These are phyloP conservation scores for Mellivora capensis DNA, from an alignment of 2,113 vertebrate genomes.

Conservation along the genomic window DNA sequence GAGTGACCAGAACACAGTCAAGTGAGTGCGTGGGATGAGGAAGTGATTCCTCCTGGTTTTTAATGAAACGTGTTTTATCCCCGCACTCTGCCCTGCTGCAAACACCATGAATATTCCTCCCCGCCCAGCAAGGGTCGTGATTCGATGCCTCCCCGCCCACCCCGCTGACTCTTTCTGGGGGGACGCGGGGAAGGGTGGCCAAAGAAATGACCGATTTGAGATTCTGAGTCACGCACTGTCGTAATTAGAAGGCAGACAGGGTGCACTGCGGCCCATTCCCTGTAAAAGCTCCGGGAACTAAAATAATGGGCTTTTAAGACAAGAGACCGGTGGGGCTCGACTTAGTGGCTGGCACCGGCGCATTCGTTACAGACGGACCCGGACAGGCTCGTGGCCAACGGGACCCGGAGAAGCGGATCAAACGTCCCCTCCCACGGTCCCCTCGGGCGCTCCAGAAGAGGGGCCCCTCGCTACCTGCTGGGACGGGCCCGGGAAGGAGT, in stretches of 20 bases:
- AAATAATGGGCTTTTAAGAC: slow-evolving; percentile 46
- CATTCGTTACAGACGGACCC: not conserved
- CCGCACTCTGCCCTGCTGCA: not conserved
- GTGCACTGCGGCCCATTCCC: not conserved
- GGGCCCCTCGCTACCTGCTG: no score
- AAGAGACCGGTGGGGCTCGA: not conserved
- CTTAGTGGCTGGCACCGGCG: not conserved
- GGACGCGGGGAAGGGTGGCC: not conserved
- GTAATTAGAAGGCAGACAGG: slow-evolving; percentile 45
- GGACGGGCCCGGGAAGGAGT: not conserved
- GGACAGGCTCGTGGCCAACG: not conserved
- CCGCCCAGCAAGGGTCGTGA: rapidly evolving
- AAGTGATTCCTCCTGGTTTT: not conserved
- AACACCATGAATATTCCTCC: not conserved
- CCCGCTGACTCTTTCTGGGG: not conserved
- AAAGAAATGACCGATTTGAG: slow-evolving; percentile 30
- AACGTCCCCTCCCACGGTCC: not conserved
- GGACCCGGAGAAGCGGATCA: not conserved
- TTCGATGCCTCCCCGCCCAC: no score
- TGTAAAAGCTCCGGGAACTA: slow-evolving; percentile 32
- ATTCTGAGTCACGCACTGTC: slow-evolving; percentile 58
- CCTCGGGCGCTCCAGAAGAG: not conserved
- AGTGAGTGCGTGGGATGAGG: not conserved
- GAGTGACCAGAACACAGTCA: not conserved
- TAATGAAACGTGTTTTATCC: not conserved